Conservation (phyloP, 2,113 vertebrate genomes). For the Poeciliopsis occidentalis region DNA sequence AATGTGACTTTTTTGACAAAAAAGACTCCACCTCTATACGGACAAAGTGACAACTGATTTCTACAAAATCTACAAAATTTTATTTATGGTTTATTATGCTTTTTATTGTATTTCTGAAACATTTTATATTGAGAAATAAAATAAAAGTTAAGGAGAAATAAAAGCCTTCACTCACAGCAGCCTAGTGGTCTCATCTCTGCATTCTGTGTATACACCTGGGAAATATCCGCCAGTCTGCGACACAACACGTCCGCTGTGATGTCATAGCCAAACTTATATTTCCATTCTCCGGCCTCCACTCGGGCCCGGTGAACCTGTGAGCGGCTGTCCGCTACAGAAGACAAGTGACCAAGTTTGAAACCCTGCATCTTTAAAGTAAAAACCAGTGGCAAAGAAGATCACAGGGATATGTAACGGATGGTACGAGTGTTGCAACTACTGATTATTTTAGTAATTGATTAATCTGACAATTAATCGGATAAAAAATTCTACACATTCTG, state of each 20-base stretch:
- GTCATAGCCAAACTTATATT: conserved; percentile 85
- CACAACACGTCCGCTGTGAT: conserved; percentile 80
- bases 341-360: neutral
- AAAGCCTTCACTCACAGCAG: conserved; percentile 79
- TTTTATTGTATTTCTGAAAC: too few relatives aligned
- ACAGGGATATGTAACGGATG: neutral
- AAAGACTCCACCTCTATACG: too few relatives aligned
- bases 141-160: neutral
- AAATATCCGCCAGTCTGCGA: conserved; percentile 80
- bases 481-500: too few relatives aligned
- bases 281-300: conserved; percentile 81
- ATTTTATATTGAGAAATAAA: neutral
- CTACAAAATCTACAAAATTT: too few relatives aligned
- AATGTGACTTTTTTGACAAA: too few relatives aligned
- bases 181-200: conserved; percentile 85
- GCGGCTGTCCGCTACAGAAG: conserved; percentile 76
- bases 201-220: conserved; percentile 85
- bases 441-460: too few relatives aligned
- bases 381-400: neutral
- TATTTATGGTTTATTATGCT: too few relatives aligned
- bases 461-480: too few relatives aligned
- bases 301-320: conserved; percentile 84
- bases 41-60: too few relatives aligned
- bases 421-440: too few relatives aligned
- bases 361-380: neutral